A percentile compares a stretch with the other conserved stretches of the same genome.
Conservation (phyloP, 2,113 vertebrate species). For the Tragulus kanchil region DNA sequence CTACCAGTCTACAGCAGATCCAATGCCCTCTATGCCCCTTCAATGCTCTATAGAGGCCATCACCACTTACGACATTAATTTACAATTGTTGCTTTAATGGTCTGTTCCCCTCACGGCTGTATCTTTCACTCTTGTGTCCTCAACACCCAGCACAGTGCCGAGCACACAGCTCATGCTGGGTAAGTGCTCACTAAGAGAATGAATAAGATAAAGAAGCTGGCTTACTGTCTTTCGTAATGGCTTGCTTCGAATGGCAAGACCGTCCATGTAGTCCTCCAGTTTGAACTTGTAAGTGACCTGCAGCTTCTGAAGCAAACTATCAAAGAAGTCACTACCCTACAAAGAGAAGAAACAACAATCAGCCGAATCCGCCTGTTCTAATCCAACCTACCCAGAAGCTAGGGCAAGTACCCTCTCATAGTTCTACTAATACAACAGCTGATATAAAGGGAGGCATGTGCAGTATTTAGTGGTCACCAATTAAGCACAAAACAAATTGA, state of each 20-base stretch:
- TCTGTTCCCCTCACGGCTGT: not conserved
- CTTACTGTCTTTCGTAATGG: slow-evolving; percentile 95
- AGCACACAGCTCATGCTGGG: slow-evolving; percentile 10
- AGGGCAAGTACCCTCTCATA: not conserved
- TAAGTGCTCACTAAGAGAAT: slow-evolving; percentile 43
- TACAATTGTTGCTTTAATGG: not conserved
- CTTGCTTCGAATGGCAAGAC: slow-evolving; percentile 96
- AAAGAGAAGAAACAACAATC: slow-evolving; percentile 58
- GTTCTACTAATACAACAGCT: not conserved
- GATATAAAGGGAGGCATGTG: not conserved
- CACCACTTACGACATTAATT: not conserved
- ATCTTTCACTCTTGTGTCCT: slow-evolving; percentile 42
- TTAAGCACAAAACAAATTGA: slow-evolving; percentile 25
- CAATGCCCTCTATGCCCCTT: not conserved
- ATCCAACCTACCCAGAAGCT: slow-evolving; percentile 50
- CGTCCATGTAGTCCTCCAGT: slow-evolving; percentile 97
- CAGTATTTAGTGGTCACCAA: not conserved
- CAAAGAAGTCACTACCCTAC: slow-evolving; percentile 97
- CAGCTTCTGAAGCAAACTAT: slow-evolving; percentile 95
- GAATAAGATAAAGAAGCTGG: slow-evolving; percentile 58
- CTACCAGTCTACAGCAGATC: not conserved
- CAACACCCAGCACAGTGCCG: not conserved
- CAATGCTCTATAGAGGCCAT: not conserved
- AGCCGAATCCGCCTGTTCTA: slow-evolving; percentile 25
- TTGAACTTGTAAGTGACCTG: slow-evolving; percentile 97